These are phyloP conservation scores for Cryptomyrus ogoouensis DNA, from an alignment of 2,113 vertebrate species.

Conservation along the genomic window DNA sequence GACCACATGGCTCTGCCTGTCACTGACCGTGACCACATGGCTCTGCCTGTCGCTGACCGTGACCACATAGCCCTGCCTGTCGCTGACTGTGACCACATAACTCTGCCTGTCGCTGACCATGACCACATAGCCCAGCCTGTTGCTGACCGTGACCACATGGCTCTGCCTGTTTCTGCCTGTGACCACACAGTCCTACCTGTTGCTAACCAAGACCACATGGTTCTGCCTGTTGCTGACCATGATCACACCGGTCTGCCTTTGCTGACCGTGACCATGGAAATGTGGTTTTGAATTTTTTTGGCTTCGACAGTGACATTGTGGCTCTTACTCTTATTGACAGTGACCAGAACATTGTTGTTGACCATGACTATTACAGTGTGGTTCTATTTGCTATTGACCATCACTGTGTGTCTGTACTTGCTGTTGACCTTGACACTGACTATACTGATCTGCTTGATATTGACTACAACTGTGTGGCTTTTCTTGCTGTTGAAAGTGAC, in stretches of 20 bases:
- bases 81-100: background rate
- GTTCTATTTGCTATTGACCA: background rate
- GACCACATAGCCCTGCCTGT: background rate
- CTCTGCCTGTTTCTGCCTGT: background rate
- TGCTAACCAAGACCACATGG: background rate
- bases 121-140: background rate
- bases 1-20: background rate
- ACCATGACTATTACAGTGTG: background rate
- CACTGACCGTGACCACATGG: background rate
- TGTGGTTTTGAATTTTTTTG: background rate
- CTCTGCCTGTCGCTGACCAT: background rate
- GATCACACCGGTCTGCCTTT: background rate
- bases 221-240: background rate
- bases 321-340: background rate
- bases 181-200: background rate
- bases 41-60: background rate
- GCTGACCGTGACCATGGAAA: background rate
- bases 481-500: background rate
- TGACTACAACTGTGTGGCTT: background rate
- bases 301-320: no score
- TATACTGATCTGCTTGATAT: background rate
- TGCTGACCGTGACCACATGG: background rate
- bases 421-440: constrained; percentile 28
- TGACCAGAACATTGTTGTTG: background rate
- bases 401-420: constrained; percentile 14